Conservation (phyloP, 2,113 vertebrate genomes). For the Arizona elegans region DNA sequence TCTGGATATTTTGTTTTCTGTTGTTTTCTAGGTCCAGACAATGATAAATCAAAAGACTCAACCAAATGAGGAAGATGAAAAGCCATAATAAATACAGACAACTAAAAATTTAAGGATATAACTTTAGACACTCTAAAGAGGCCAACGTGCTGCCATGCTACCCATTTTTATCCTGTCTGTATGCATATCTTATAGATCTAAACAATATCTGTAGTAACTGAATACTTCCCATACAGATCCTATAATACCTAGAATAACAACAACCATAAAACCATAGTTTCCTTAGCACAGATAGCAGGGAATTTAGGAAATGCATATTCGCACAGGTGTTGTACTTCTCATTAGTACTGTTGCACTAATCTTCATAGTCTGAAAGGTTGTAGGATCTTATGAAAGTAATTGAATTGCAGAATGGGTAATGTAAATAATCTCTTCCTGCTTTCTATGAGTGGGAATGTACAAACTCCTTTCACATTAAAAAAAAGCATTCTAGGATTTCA, state of each 20-base stretch:
- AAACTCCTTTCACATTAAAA: neutral
- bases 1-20: slow-evolving; percentile 16
- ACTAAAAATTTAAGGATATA: slow-evolving; percentile 6
- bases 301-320: neutral
- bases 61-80: accelerated
- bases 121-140: neutral
- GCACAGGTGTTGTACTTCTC: neutral
- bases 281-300: neutral
- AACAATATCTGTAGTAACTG: neutral
- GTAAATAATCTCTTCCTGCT: neutral
- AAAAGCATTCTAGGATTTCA: neutral
- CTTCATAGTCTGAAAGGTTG: neutral
- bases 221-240: neutral
- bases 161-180: neutral
- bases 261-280: neutral
- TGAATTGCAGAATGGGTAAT: neutral
- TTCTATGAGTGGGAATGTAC: neutral
- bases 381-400: neutral
- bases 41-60: slow-evolving; percentile 44
- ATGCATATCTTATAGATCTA: slow-evolving; percentile 14
- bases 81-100: accelerated
- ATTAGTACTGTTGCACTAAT: neutral
- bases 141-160: neutral
- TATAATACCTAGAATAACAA: neutral
- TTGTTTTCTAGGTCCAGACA: slow-evolving; percentile 51